Base-by-base conservation (phyloP, 2,888 invertebrate species). In the Ashinkailepas kermadecensis region DNA sequence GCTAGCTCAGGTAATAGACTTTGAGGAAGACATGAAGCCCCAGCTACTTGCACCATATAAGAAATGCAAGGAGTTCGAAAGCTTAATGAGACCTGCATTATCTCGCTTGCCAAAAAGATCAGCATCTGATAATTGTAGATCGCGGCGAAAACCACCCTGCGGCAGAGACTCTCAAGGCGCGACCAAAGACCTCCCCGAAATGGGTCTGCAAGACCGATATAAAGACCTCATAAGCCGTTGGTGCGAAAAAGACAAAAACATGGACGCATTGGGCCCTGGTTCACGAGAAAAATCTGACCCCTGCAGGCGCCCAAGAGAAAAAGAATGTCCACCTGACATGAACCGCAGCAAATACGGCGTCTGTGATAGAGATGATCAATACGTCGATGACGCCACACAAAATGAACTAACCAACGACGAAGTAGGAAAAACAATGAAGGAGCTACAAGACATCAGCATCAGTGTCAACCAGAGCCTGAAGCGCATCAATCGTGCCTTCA, bases 51-150 rank as follows among this genome's bases (percentile, higher is more conserved):
- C 1, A 21, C 74, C 74, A 3, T 74, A 74, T 56, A 74, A 74
- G 56, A 74, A 74, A 56, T 74, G 74, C 21, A 74, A 74, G 21
- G 74, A 74, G 21, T 74, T 74, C 11, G 74, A 74, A n/a, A 21
- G 74, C 21, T 74, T 74, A 21, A 74, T 74, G 9, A 21, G 54
- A 56, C 74, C 74, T 6, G 74, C 56, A 21, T 21, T 74, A 10
- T 54, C 74, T 2, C 56, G 21, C 9, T 9, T 56, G 74, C 74
- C 74, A 18, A 74, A 56, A 56, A 54, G 74, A 23, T 74, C 74
- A 7, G 74, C 54, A 23, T 74, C 74, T 10, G 74, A 74, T 21
- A 54, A 74, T 11, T 15, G 21, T 21, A 18, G 21, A 54, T 74
- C 54, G 1, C 18, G 74, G 74, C 7, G 74, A 56, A 54, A 56